Evolutionary conservation across 2,888 invertebrate genomes (phyloP).

Genomic region (Bombylius major): DNA sequence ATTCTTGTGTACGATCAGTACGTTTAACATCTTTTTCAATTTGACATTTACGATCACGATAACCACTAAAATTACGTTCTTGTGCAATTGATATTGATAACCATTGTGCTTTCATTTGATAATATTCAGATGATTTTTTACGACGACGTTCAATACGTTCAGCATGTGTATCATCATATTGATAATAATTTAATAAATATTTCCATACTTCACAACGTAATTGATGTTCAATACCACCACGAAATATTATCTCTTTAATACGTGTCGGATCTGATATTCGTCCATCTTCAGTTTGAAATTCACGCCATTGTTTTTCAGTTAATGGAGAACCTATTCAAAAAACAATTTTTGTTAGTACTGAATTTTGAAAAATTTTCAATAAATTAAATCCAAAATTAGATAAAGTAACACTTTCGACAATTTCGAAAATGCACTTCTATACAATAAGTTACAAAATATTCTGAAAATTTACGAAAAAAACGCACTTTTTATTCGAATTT

Average conservation of each 20-base stretch:
- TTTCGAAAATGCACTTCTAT: too few relatives aligned
- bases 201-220: constrained; percentile 86
- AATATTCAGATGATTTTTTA: constrained; percentile 74
- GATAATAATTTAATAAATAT: constrained; percentile 77
- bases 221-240: constrained; percentile 70
- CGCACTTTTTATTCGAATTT: too few relatives aligned
- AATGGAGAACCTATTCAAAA: constrained; percentile 48
- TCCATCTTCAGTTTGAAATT: constrained; percentile 67
- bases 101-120: constrained; percentile 95
- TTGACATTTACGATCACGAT: constrained; percentile 79
- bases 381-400: background rate
- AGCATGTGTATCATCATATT: constrained; percentile 65
- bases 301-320: constrained; percentile 67
- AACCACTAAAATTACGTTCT: constrained; percentile 76
- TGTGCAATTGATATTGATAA: constrained; percentile 75
- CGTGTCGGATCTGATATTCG: constrained; percentile 63
- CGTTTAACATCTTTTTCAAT: constrained; percentile 97
- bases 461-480: too few relatives aligned
- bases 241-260: constrained; percentile 76
- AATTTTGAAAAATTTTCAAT: background rate
- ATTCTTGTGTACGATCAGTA: constrained; percentile 83
- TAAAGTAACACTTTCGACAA: constrained; percentile 28
- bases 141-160: constrained; percentile 58
- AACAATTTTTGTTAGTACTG: too few relatives aligned
- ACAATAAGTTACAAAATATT: too few relatives aligned